Percentiles rank a stretch among this genome's conserved stretches.
Evolutionary conservation across 2,797 vertebrate genomes (phyloP).

Genomic region (Silurus aristotelis): DNA sequence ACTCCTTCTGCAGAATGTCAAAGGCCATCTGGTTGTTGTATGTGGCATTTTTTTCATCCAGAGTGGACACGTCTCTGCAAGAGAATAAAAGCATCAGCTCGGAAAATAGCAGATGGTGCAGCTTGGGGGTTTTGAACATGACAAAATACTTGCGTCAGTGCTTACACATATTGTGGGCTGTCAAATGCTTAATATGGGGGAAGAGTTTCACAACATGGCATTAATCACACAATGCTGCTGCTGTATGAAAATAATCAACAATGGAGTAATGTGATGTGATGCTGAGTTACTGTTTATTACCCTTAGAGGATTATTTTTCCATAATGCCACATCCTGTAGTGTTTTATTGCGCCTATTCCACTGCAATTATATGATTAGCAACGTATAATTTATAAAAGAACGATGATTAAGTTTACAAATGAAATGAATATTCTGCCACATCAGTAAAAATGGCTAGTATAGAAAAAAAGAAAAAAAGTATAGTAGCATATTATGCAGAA

Average conservation of each 20-base stretch:
- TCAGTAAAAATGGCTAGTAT: too few relatives aligned
- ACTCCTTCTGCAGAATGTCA: constrained; percentile 80
- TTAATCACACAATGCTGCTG: not conserved
- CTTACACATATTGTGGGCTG: not conserved
- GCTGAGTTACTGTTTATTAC: not conserved
- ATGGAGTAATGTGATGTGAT: not conserved
- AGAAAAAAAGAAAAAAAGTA: too few relatives aligned
- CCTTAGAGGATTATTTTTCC: not conserved
- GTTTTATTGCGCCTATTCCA: not conserved
- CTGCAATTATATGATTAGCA: not conserved
- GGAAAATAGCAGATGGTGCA: constrained; percentile 7
- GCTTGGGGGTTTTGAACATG: not conserved
- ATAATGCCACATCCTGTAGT: not conserved
- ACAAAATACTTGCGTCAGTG: not conserved
- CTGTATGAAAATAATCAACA: not conserved
- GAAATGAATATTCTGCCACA: not conserved
- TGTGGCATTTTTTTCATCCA: constrained; percentile 69
- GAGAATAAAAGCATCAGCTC: not conserved
- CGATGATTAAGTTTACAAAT: not conserved
- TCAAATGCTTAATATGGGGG: not conserved
- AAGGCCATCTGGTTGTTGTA: constrained; percentile 80
- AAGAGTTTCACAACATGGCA: not conserved
- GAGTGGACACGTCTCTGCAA: constrained; percentile 76
- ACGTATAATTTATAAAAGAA: not conserved
- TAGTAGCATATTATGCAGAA: not conserved